These are phyloP conservation scores for Solen grandis DNA, from an alignment of 1,140 invertebrate genomes.

Conservation along the genomic window DNA sequence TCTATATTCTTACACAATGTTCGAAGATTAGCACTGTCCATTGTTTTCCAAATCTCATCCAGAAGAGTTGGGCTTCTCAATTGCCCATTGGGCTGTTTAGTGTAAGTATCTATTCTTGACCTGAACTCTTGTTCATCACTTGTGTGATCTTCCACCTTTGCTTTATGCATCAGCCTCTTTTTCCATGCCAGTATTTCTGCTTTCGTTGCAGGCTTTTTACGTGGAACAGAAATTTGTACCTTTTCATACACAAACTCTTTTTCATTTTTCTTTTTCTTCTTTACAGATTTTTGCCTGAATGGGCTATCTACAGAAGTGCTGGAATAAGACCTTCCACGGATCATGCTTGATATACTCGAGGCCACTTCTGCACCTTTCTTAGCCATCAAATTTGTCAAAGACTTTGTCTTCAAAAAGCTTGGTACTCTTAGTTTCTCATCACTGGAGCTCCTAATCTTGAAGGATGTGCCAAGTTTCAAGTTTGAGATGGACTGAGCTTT, in stretches of 20 bases:
- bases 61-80: constrained; percentile 39
- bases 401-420: constrained; percentile 22
- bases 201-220: constrained; percentile 10
- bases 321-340: constrained; percentile 41
- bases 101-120: constrained; percentile 27
- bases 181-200: constrained; percentile 9
- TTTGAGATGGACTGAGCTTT: constrained; percentile 32
- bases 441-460: constrained; percentile 38
- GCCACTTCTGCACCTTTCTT: constrained; percentile 27
- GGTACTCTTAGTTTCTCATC: constrained; percentile 22
- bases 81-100: neutral
- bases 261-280: constrained; percentile 19
- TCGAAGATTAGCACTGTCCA: constrained; percentile 14
- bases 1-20: constrained; percentile 15
- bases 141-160: constrained; percentile 19
- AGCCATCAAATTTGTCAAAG: constrained; percentile 35
- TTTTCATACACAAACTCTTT: constrained; percentile 43
- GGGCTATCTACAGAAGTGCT: constrained; percentile 37
- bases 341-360: constrained; percentile 36
- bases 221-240: constrained; percentile 16
- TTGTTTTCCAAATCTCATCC: constrained; percentile 48
- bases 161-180: constrained; percentile 24
- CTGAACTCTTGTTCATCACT: neutral
- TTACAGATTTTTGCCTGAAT: constrained; percentile 30
- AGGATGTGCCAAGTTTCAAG: constrained; percentile 40